Evolutionary conservation across 2,888 invertebrate genomes (phyloP).

Genomic region (Ormyrus pomaceus): DNA sequence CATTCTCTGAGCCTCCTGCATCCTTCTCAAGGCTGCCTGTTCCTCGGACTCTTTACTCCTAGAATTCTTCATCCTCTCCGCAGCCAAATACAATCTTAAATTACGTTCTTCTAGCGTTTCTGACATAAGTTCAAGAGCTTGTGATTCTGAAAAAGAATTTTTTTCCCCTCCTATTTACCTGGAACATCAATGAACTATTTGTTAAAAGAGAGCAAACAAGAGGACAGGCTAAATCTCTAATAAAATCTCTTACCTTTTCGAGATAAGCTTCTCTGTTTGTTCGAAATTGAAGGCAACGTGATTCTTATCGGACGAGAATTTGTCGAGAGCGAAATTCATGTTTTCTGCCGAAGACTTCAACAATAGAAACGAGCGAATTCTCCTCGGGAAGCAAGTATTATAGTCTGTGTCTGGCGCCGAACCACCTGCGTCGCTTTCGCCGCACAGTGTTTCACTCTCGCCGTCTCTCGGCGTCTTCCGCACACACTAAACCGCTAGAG

Average conservation of each 20-base stretch:
- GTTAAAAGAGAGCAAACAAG: too few species aligned
- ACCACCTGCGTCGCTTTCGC: too few species aligned
- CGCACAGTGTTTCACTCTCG: too few species aligned
- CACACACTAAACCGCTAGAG: too few species aligned
- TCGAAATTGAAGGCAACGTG: constrained; percentile 3
- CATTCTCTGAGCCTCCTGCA: constrained; percentile 74
- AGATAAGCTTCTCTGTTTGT: constrained; percentile 23
- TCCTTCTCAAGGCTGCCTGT: constrained; percentile 71
- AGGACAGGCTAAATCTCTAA: neutral
- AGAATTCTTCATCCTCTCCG: constrained; percentile 73
- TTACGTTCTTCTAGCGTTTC: constrained; percentile 72
- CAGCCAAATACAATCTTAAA: constrained; percentile 68
- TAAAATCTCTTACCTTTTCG: constrained; percentile 23
- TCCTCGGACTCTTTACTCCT: constrained; percentile 72
- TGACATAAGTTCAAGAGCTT: constrained; percentile 60
- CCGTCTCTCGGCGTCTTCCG: too few species aligned
- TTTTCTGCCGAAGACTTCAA: neutral
- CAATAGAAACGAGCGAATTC: neutral
- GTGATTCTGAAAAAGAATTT: too few species aligned
- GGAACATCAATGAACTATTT: neutral
- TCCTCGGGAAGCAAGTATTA: neutral
- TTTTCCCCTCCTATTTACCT: neutral
- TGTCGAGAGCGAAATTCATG: constrained; percentile 18
- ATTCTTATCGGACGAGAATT: neutral
- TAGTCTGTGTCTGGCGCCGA: too few species aligned